Conservation (phyloP, 2,797 vertebrate genomes). For the Cyclura pinguis region DNA sequence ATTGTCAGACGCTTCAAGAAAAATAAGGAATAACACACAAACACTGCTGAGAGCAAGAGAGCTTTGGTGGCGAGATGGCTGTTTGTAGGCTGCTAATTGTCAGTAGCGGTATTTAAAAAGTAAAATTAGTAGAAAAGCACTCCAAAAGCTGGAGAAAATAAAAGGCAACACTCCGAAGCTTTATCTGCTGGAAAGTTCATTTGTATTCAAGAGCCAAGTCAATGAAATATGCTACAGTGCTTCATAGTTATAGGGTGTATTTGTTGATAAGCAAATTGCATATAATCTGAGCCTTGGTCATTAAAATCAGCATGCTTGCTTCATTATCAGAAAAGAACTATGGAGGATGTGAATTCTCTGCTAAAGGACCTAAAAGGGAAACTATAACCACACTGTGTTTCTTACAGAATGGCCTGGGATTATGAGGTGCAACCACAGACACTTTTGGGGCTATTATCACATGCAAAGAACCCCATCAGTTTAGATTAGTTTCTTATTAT, state of each 20-base stretch:
- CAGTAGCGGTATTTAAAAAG: conserved; percentile 40
- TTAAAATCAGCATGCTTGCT: conserved; percentile 46
- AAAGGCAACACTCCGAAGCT: conserved; percentile 5
- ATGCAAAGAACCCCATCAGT: conserved; percentile 27
- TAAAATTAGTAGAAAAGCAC: background rate
- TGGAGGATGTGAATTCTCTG: conserved; percentile 24
- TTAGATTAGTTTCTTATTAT: background rate
- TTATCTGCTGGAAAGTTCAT: conserved; percentile 51
- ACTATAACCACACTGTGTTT: conserved; percentile 23
- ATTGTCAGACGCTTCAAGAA: conserved; percentile 44
- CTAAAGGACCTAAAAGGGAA: conserved; percentile 40
- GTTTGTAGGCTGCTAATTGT: conserved; percentile 21
- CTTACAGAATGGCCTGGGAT: conserved; percentile 17
- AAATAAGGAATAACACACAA: background rate
- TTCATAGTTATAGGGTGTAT: conserved; percentile 49
- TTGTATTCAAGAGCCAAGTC: conserved; percentile 36
- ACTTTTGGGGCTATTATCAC: conserved; percentile 11
- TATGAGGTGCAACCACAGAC: conserved; percentile 5
- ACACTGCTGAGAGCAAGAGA: conserved; percentile 39
- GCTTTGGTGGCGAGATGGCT: conserved; percentile 37
- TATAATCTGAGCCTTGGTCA: conserved; percentile 34
- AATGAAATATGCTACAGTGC: conserved; percentile 44
- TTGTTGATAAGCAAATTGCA: conserved; percentile 61
- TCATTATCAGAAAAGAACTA: conserved; percentile 58
- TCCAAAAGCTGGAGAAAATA: conserved; percentile 31